Percentiles rank a stretch among this genome's conserved stretches.
Evolutionary conservation across 2,113 vertebrate genomes (phyloP).

Genomic region (Oceanites oceanicus): DNA sequence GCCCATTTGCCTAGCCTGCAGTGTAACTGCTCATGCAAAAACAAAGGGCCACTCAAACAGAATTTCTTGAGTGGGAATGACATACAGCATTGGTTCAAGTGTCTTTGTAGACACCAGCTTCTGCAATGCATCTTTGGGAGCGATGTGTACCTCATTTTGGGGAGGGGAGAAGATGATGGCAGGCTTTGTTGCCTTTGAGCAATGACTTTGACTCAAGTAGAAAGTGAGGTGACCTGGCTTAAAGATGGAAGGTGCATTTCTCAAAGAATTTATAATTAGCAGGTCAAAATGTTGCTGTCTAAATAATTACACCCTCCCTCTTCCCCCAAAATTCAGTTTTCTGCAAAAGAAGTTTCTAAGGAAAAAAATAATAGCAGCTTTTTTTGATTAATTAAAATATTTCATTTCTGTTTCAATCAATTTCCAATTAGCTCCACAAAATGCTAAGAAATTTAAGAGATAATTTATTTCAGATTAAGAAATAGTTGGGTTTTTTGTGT

Average conservation of each 20-base stretch:
- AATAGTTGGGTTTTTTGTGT: background rate
- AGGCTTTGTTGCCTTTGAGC: background rate
- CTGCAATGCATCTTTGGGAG: background rate
- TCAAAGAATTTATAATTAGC: background rate
- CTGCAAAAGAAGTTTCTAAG: background rate
- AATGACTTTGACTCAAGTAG: background rate
- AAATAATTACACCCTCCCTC: background rate
- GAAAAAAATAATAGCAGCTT: background rate
- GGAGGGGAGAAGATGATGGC: background rate
- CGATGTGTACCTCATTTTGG: background rate
- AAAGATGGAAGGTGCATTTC: background rate
- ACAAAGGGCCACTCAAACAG: background rate
- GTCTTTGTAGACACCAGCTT: background rate
- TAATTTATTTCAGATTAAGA: background rate
- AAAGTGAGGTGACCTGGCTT: background rate
- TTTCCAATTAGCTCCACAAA: background rate
- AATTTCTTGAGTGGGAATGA: constrained; percentile 10
- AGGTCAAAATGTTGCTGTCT: background rate
- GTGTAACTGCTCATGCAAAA: background rate
- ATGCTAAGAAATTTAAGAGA: background rate
- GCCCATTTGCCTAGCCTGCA: background rate
- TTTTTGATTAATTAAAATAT: background rate
- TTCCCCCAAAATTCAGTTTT: background rate
- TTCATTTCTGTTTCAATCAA: background rate
- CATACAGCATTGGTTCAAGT: background rate